These are phyloP conservation scores for Enteromius trimaculatus DNA, from an alignment of 2,797 vertebrate genomes.

Conservation along the genomic window DNA sequence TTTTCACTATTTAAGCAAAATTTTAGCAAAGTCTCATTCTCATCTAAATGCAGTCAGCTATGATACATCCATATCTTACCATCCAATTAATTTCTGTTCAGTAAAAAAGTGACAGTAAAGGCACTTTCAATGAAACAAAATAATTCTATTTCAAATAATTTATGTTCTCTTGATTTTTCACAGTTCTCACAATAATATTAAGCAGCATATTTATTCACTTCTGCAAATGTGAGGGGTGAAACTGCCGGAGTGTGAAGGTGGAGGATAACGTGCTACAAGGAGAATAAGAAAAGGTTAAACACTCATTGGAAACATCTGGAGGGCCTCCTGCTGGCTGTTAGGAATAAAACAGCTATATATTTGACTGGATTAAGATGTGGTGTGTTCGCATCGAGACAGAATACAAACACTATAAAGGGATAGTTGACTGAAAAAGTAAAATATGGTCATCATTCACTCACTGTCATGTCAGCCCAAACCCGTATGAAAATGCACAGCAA, in stretches of 20 bases:
- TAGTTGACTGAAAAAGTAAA: not conserved
- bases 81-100: not conserved
- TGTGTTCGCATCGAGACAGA: not conserved
- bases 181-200: not conserved
- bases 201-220: not conserved
- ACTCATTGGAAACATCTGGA: slow-evolving; percentile 20
- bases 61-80: not conserved
- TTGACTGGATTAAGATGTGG: not conserved
- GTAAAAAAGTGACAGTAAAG: not conserved
- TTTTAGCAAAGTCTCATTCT: not conserved
- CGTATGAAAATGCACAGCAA: not conserved
- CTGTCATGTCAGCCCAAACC: not conserved
- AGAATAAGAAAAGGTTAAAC: not conserved
- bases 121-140: not conserved
- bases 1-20: not conserved
- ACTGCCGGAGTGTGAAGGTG: not conserved
- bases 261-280: not conserved
- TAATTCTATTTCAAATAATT: not conserved
- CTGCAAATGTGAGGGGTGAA: not conserved
- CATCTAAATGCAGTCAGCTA: not conserved
- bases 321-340: slow-evolving; percentile 25
- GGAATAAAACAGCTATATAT: not conserved
- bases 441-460: not conserved
- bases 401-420: not conserved
- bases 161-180: not conserved